These are phyloP conservation scores for Brachyhypopomus gauderio DNA, from an alignment of 2,113 vertebrate genomes.

Conservation along the genomic window DNA sequence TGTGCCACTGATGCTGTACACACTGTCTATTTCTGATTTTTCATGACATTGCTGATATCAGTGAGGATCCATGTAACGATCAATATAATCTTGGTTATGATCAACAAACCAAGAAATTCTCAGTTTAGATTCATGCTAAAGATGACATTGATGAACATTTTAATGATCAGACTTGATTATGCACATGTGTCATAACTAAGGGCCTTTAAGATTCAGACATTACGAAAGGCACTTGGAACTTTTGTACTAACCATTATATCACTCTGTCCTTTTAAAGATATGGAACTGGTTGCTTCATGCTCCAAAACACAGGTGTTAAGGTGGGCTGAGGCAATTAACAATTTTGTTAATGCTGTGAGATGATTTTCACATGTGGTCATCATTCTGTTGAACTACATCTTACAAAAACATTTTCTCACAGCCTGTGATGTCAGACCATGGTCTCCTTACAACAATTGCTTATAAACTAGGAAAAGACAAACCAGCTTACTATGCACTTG, in stretches of 20 bases:
- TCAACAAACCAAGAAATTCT: too few relatives aligned
- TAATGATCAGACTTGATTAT: too few relatives aligned
- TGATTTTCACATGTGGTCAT: neutral
- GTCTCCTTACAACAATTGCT: slow-evolving; percentile 91
- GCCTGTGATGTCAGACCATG: slow-evolving; percentile 88
- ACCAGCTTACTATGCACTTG: slow-evolving; percentile 86
- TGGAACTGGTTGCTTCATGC: slow-evolving; percentile 95
- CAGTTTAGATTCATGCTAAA: too few relatives aligned
- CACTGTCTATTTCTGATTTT: too few relatives aligned
- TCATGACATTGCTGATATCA: too few relatives aligned
- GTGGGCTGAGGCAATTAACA: slow-evolving; percentile 63
- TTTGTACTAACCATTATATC: neutral
- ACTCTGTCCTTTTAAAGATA: slow-evolving; percentile 75
- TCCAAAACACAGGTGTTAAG: slow-evolving; percentile 90
- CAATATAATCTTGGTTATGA: too few relatives aligned
- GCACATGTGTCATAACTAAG: too few relatives aligned
- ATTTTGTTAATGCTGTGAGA: neutral
- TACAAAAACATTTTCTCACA: slow-evolving; percentile 56
- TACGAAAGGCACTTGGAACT: neutral
- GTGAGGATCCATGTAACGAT: too few relatives aligned
- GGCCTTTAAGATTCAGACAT: neutral
- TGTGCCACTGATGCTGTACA: too few relatives aligned
- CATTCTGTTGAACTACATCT: neutral
- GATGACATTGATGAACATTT: too few relatives aligned
- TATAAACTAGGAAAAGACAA: slow-evolving; percentile 87